phyloP scores from a whole-genome alignment of 2,888 invertebrate species.

The Aphodius sticticus region DNA sequence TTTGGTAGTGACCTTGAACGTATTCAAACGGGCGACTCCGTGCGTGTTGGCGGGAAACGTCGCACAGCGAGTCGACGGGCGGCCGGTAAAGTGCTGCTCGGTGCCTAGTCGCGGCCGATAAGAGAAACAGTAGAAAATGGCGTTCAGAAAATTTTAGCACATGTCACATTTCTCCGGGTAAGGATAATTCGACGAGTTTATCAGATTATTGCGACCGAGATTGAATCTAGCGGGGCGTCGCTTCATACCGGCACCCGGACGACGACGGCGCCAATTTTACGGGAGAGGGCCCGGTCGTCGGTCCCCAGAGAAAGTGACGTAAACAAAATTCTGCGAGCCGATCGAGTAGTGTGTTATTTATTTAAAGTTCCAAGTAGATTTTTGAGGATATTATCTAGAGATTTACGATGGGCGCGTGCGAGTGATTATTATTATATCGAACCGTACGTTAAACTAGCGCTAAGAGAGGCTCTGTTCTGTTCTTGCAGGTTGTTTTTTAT shows the following conservation, averaged over 20 bases:
- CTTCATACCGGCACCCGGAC: neutral
- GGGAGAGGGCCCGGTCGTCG: neutral
- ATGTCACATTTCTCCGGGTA: conserved; percentile 58
- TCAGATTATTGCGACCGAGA: conserved; percentile 8
- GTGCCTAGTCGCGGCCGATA: conserved; percentile 20
- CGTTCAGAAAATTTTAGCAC: conserved; percentile 57
- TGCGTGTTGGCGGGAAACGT: neutral
- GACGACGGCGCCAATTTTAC: neutral
- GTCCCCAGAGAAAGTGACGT: conserved; percentile 47
- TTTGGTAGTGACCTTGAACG: neutral
- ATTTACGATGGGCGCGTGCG: neutral
- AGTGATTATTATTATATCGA: too few relatives aligned
- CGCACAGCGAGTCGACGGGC: neutral
- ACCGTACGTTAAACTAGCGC: conserved; percentile 7
- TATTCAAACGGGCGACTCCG: neutral
- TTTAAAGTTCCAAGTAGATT: neutral
- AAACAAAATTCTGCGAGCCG: conserved; percentile 50
- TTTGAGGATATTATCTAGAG: neutral
- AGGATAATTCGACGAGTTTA: conserved; percentile 42
- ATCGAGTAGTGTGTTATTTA: conserved; percentile 5
- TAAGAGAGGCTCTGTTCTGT: neutral
- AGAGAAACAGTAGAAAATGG: conserved; percentile 50
- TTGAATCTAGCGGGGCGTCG: conserved; percentile 31
- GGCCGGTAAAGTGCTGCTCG: conserved; percentile 41
- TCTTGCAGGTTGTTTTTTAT: conserved; percentile 37